A percentile compares a stretch with the other conserved stretches of the same genome.
Evolutionary conservation across 2,888 invertebrate species (phyloP).

Genomic region (Asteroscopus sphinx): DNA sequence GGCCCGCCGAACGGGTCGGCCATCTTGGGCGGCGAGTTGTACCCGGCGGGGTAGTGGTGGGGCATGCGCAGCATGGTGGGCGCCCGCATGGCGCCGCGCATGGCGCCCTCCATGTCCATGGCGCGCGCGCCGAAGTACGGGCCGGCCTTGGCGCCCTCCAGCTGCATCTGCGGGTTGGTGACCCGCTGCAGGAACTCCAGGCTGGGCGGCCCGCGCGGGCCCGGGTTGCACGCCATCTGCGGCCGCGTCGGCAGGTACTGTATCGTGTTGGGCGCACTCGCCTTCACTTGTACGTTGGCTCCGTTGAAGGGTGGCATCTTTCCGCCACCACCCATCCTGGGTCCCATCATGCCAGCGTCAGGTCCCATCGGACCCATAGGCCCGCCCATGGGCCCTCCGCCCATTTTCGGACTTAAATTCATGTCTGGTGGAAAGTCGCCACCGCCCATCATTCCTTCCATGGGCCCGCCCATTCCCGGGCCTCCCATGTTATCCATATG

Average conservation of each 20-base stretch:
- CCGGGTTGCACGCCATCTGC: slow-evolving; percentile 93
- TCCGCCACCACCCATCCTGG: slow-evolving; percentile 90
- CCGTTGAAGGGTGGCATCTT: slow-evolving; percentile 90
- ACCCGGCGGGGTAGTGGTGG: slow-evolving; percentile 85
- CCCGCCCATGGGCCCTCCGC: slow-evolving; percentile 87
- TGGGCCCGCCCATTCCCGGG: slow-evolving; percentile 87
- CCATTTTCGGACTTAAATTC: slow-evolving; percentile 92
- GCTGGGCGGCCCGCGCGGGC: slow-evolving; percentile 95
- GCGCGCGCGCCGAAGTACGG: slow-evolving; percentile 92
- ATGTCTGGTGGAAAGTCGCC: slow-evolving; percentile 87
- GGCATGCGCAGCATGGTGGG: slow-evolving; percentile 84
- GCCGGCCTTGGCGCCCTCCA: slow-evolving; percentile 90
- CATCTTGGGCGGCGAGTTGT: slow-evolving; percentile 86
- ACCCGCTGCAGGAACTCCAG: slow-evolving; percentile 97
- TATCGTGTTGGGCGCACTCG: slow-evolving; percentile 99
- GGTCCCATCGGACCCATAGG: slow-evolving; percentile 87
- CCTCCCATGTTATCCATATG: slow-evolving; percentile 88
- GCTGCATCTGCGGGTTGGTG: slow-evolving; percentile 93
- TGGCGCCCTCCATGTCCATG: slow-evolving; percentile 85
- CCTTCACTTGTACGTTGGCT: slow-evolving; percentile 97
- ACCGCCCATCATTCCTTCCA: slow-evolving; percentile 88
- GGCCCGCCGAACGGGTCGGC: slow-evolving; percentile 76
- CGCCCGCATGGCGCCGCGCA: slow-evolving; percentile 86
- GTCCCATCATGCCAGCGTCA: slow-evolving; percentile 92
- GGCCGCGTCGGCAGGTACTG: slow-evolving; percentile 99